Conservation (phyloP, 2,888 invertebrate genomes). For the Hypena proboscidalis region DNA sequence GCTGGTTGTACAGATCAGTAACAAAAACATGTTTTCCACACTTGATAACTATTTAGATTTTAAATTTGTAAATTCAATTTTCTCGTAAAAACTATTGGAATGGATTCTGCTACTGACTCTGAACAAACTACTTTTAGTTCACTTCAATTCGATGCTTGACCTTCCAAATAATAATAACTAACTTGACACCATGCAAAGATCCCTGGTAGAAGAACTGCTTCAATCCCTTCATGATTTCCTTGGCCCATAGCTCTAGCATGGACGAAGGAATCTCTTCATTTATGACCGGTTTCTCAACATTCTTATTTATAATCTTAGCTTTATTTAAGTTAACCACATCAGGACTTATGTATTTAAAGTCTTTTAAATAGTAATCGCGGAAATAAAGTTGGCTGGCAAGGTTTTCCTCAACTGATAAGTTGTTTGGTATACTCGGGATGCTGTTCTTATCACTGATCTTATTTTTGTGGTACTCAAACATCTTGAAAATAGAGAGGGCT, state of each 20-base stretch:
- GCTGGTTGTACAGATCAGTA: no score
- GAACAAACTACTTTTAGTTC: no score
- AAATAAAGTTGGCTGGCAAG: constrained; percentile 50
- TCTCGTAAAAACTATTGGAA: no score
- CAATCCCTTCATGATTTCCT: constrained; percentile 65
- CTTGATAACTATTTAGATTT: no score
- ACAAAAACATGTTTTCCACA: no score
- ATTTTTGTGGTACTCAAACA: constrained; percentile 42
- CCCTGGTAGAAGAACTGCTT: constrained; percentile 77
- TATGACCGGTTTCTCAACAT: constrained; percentile 27
- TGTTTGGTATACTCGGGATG: constrained; percentile 35
- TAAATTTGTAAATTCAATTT: no score
- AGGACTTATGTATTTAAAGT: constrained; percentile 70
- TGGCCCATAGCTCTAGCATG: constrained; percentile 59
- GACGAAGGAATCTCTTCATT: constrained; percentile 34
- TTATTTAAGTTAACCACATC: constrained; percentile 48
- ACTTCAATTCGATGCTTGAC: no score
- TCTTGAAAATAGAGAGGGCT: no score
- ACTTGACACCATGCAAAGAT: constrained; percentile 80
- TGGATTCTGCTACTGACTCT: no score
- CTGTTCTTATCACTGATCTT: constrained; percentile 36
- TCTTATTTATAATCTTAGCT: constrained; percentile 25
- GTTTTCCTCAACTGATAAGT: constrained; percentile 39
- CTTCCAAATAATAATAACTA: constrained; percentile 55
- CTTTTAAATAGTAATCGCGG: constrained; percentile 70